Base-by-base conservation (phyloP, 1,140 invertebrate genomes). In the Drosophila biarmipes region DNA sequence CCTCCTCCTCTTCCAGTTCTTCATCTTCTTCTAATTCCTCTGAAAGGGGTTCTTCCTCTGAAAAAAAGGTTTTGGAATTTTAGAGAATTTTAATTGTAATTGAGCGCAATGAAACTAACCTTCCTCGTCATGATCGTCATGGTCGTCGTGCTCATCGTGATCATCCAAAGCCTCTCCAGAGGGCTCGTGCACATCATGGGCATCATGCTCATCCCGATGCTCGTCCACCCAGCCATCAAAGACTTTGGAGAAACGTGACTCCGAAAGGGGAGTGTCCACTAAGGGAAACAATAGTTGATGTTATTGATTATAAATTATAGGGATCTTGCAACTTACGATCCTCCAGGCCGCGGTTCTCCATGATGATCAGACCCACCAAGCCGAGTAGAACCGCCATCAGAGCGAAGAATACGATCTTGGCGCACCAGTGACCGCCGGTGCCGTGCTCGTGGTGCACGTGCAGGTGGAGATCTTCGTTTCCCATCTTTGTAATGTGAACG, bases 191-290 rank as follows among this genome's bases (percentile, higher is more conserved):
- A 92, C 86, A 69, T 92, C 92, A 45, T 92, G 90, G 27, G 82
- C 82, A 56, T 93, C 93, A 56, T 94, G 93, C 63, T 94, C 92
- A 56, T 92, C 92, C 12, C 93, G 90, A 64, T 92, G 91, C 80
- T 96, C 95, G 75, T 96, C 96, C n/a, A 96, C 93, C 95, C 95
- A 96, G 11, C 95, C 95, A 89, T 96, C 95, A 64, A 97, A 95
- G 42, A 95, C 93, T 79, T 94, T 94, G 11, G 96, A 95, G 93
- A 95, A 96, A 34, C 94, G 93, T 21, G 95, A 96, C 80, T 96
- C 94, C 11, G 93, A 93, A 69, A 95, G 80, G 37, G 95, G 94
- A 24, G 94, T 95, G 85, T 96, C 95, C 80, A 96, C 96, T 96
- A 24, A 55, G 0, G 42, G 0, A 5, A 29, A 10, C 15, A 0